Percentiles rank a stretch among this genome's conserved stretches.
Evolutionary conservation across 2,113 vertebrate genomes (phyloP).

Genomic region (Anarrhichthys ocellatus): DNA sequence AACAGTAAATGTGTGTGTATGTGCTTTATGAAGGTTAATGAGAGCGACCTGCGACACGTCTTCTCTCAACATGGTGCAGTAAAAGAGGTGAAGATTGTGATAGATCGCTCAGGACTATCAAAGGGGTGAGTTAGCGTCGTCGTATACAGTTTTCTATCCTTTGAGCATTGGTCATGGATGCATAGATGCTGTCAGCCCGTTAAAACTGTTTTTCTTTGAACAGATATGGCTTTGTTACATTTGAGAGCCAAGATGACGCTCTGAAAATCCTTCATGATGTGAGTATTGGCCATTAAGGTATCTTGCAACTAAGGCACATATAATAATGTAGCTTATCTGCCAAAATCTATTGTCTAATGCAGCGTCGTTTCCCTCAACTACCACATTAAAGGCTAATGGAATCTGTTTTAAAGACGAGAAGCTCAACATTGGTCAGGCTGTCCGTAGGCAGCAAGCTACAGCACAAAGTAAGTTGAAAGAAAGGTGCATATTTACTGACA

Average conservation of each 20-base stretch:
- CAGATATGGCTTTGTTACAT: slow-evolving; percentile 93
- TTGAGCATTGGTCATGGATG: not conserved
- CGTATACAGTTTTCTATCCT: not conserved
- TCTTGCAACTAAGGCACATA: not conserved
- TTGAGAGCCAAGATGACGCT: slow-evolving; percentile 89
- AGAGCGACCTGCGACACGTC: slow-evolving; percentile 86
- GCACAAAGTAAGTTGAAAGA: slow-evolving; percentile 71
- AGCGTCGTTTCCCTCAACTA: fast-evolving
- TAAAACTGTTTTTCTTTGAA: slow-evolving; percentile 4
- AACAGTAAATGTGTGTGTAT: not conserved
- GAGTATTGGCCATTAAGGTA: slow-evolving; percentile 53
- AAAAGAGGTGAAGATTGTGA: slow-evolving; percentile 92
- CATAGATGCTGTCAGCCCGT: not conserved
- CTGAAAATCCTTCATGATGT: slow-evolving; percentile 89
- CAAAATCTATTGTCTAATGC: not conserved
- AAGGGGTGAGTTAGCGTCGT: slow-evolving; percentile 83
- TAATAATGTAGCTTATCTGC: not conserved
- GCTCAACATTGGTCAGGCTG: slow-evolving; percentile 88
- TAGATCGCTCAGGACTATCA: slow-evolving; percentile 87
- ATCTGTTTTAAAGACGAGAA: slow-evolving; percentile 88
- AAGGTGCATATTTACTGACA: not conserved
- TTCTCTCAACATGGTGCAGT: slow-evolving; percentile 89
- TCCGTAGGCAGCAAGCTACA: slow-evolving; percentile 85
- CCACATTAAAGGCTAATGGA: slow-evolving; percentile 80
- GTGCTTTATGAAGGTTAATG: slow-evolving; percentile 82